Evolutionary conservation across 2,888 invertebrate species (phyloP), one percentile per base, ranked within the genome.

Genomic region (Beris morrisii): DNA sequence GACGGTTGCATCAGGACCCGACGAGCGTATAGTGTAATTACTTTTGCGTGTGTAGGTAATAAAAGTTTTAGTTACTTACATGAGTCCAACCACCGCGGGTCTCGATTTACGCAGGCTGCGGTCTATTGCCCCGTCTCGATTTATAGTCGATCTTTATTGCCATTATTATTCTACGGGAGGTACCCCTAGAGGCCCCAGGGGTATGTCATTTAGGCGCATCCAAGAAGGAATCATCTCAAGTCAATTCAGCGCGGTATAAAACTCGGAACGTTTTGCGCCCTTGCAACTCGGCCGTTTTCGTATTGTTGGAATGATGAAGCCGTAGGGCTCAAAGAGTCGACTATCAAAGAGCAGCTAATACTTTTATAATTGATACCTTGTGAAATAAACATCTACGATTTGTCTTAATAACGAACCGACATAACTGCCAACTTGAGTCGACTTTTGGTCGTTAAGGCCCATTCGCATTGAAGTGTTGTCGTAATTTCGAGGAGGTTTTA

Each of bases 301-400:
- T 48, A 59, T 59, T 53, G 50, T 65, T 48, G 43, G 38, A 59
- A 50, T 46, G 55, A 61, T 61, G 50, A 15, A 44, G 45, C 57
- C 61, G 57, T 22, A 50, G 64, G 57, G 56, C 48, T 28, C 63
- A 56, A 22, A 55, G 52, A 65, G 61, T 65, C 66, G 63, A 53
- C 64, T 56, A 68, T 68, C 63, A 68, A 68, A 68, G 68, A 68
- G 68, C 66, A 66, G 68, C 68, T 68, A 68, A 68, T 68, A 68
- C 66, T 63, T 54, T 65, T 64, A 68, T 68, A 68, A 68, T 68
- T 68, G 68, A 53, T 66, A 65, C 68, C 64, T 52, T 38, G 64
- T 61, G 64, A 64, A 68, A 66, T 58, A 68, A 68, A 66, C 68
- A 56, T 61, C 53, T 38, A 52, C 43, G 57, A 66, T 54, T 64